A percentile compares a stretch with the other conserved stretches of the same genome.
Evolutionary conservation across 2,113 vertebrate species (phyloP).

Genomic region (Takifugu flavidus): DNA sequence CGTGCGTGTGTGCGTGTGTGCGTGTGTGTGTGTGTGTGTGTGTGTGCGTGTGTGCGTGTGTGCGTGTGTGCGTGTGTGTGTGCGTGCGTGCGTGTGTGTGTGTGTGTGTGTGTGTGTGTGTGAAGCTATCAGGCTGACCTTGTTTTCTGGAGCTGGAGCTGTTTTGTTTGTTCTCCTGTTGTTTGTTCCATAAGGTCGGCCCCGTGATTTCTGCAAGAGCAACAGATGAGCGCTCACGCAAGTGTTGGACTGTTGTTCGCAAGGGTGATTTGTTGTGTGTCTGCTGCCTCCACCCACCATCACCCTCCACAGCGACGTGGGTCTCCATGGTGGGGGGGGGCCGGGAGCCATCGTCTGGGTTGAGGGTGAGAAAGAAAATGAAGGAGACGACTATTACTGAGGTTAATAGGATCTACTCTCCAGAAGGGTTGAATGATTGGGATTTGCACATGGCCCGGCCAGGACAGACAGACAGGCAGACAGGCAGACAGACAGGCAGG

Average conservation of each 20-base stretch:
- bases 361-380: conserved; percentile 99
- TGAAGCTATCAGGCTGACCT: conserved; percentile 72
- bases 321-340: conserved; percentile 95
- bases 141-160: conserved; percentile 83
- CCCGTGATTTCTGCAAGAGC: conserved; percentile 88
- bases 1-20: no score
- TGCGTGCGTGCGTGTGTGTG: no score
- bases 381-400: conserved; percentile 99
- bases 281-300: conserved; percentile 75
- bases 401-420: conserved; percentile 99
- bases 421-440: conserved; percentile 99
- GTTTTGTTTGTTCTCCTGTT: conserved; percentile 89
- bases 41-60: no score
- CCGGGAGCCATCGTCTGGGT: conserved; percentile 98
- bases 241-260: not conserved
- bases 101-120: no score
- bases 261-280: not conserved
- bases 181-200: conserved; percentile 94
- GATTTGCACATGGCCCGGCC: conserved; percentile 96
- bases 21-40: no score
- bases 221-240: not conserved
- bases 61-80: no score
- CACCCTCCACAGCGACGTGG: conserved; percentile 85
- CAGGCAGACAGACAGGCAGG: conserved; percentile 26
- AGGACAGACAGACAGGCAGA: conserved; percentile 52